Evolutionary conservation across 2,797 vertebrate species (phyloP).

Genomic region (Danio tinwini): DNA sequence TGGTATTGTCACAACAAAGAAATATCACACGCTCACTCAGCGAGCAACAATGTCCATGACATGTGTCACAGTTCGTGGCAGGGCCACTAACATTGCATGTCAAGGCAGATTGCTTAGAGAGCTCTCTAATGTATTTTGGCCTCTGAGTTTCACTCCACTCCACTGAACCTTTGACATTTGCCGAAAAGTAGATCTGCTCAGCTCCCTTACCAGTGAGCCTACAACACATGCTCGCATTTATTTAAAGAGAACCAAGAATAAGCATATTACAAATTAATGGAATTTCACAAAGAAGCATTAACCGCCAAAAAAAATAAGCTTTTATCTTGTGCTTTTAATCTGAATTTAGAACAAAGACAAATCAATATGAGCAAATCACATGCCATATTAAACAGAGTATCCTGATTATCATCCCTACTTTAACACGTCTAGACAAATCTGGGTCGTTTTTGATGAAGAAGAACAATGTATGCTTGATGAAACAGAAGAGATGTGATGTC

Average conservation of each 20-base stretch:
- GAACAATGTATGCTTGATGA: constrained; percentile 50
- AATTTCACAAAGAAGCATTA: constrained; percentile 25
- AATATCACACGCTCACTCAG: constrained; percentile 30
- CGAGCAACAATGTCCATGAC: constrained; percentile 29
- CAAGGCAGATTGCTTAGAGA: constrained; percentile 16
- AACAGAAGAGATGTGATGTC: constrained; percentile 46
- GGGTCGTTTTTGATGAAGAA: constrained; percentile 50
- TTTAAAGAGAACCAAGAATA: constrained; percentile 25
- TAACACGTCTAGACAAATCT: constrained; percentile 56
- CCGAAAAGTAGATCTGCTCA: constrained; percentile 7
- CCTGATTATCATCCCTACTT: constrained; percentile 40
- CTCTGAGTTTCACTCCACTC: constrained; percentile 25
- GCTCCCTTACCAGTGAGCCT: constrained; percentile 14
- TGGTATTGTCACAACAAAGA: constrained; percentile 37
- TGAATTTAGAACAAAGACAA: constrained; percentile 34
- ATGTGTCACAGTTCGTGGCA: constrained; percentile 32
- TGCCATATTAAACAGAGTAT: constrained; percentile 36
- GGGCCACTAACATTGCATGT: constrained; percentile 28
- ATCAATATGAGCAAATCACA: constrained; percentile 47
- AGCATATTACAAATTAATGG: constrained; percentile 31
- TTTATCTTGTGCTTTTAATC: constrained; percentile 41
- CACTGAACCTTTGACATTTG: constrained; percentile 27
- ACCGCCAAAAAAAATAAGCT: constrained; percentile 8
- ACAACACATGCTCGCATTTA: constrained; percentile 28
- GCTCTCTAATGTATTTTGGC: constrained; percentile 25